Percentiles rank a stretch among this genome's conserved stretches.
Conservation (phyloP, 2,113 vertebrate genomes). For the Indicator maculatus region DNA sequence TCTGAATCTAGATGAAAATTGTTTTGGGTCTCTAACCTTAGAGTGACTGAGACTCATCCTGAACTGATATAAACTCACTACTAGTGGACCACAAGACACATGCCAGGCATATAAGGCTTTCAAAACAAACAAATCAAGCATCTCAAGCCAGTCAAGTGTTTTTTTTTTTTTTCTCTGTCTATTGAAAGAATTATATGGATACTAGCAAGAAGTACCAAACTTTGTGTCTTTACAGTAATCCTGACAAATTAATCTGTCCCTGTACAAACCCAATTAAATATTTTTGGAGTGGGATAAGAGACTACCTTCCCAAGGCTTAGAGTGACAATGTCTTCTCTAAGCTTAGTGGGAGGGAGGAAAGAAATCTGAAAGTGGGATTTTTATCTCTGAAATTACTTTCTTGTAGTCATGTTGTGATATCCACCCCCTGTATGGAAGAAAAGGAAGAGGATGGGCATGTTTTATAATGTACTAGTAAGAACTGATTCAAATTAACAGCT, state of each 20-base stretch:
- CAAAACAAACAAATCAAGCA: not conserved
- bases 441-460: not conserved
- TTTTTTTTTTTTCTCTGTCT: not conserved
- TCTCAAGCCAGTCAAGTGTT: not conserved
- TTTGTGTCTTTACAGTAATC: not conserved
- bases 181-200: not conserved
- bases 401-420: not conserved
- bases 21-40: not conserved
- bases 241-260: not conserved
- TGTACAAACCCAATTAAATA: not conserved
- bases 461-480: not conserved
- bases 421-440: not conserved
- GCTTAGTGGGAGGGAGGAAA: not conserved
- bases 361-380: not conserved
- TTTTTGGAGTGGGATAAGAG: not conserved
- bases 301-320: not conserved
- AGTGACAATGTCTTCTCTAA: not conserved
- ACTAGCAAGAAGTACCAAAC: not conserved
- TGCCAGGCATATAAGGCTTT: not conserved
- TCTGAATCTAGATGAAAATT: not conserved
- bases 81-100: not conserved
- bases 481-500: not conserved
- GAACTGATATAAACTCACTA: not conserved
- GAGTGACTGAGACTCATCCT: not conserved
- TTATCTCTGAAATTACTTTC: not conserved